phyloP scores from a whole-genome alignment of 2,797 vertebrate species.

The Enteromius argenteus region DNA sequence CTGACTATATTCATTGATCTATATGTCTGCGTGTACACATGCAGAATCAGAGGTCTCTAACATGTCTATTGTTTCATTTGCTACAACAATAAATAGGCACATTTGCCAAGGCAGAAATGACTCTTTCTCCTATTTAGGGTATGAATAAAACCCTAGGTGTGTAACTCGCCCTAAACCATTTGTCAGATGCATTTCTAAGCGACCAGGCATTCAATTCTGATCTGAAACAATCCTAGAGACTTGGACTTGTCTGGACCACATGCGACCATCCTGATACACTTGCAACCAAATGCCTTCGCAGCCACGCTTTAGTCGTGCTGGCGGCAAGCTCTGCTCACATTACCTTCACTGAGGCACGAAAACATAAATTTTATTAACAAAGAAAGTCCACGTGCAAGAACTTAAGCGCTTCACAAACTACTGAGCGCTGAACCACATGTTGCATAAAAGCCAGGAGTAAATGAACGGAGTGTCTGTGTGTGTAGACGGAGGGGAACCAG shows the following conservation, averaged over 20 bases:
- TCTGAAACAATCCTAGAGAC: not conserved
- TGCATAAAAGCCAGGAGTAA: conserved; percentile 56
- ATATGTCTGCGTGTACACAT: not conserved
- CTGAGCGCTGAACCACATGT: conserved; percentile 59
- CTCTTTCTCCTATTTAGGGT: not conserved
- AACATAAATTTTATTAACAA: conserved; percentile 45
- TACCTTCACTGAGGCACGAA: not conserved
- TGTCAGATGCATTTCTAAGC: not conserved
- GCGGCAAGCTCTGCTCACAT: not conserved
- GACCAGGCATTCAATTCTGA: not conserved
- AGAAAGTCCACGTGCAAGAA: conserved; percentile 38
- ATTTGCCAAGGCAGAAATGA: not conserved
- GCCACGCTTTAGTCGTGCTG: not conserved
- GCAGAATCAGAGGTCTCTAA: not conserved
- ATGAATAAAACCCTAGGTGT: not conserved
- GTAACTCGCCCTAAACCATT: not conserved
- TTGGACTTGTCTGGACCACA: not conserved
- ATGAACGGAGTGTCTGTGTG: conserved; percentile 44
- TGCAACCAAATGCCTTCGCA: not conserved
- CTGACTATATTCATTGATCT: not conserved
- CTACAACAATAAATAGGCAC: not conserved
- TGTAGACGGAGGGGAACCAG: conserved; percentile 50
- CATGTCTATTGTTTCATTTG: not conserved
- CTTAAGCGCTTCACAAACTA: conserved; percentile 45
- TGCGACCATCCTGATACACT: not conserved